Base-by-base conservation (phyloP, 2,797 vertebrate genomes). In the Leptoclinus maculatus region DNA sequence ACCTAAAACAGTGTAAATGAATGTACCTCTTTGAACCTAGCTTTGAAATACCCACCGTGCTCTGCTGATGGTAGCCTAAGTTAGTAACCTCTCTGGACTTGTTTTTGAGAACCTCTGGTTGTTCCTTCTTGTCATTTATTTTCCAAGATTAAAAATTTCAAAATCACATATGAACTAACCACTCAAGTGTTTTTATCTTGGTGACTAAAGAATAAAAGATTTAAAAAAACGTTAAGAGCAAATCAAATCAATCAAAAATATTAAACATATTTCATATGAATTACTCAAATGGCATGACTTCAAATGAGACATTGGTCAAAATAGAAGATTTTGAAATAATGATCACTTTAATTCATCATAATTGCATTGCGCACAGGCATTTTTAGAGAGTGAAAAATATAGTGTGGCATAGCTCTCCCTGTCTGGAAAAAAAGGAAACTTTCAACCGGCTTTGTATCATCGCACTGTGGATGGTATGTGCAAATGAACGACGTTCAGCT, bases 31-130 rank as follows among this genome's bases (percentile, higher is more conserved):
- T 80, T 88, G 62, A 92, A 90, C 69, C 73, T 13, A 21, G 60
- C 70, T 56, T 45, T 94, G 60, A 93, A 94, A 94, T 93, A 93
- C 94, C 92, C 69, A 93, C 91, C 5, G 11, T 27, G 66, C 84
- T 78, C 64, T 29, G 71, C 47, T 91, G 57, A 79, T 88, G 84
- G 84, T 87, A 82, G 68, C 70, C 66, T 81, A 34, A 75, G 71
- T 89, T 86, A 83, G 29, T 76, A 83, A 89, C 78, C 77, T 82
- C 79, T 64, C 74, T 82, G 76, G 77, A 72, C 69, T 56, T 29
- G 16, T 53, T 74, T 83, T 72, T 43, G 34, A 80, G 77, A 56
- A 57, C 78, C 43, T 74, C 39, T 49, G 2, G 47, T 72, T 79
- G 23, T 76, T 68, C 34, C 36, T 11, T 49, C 32, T 60, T 59